Conservation (phyloP, 2,113 vertebrate species). For the Lasiurus borealis region DNA sequence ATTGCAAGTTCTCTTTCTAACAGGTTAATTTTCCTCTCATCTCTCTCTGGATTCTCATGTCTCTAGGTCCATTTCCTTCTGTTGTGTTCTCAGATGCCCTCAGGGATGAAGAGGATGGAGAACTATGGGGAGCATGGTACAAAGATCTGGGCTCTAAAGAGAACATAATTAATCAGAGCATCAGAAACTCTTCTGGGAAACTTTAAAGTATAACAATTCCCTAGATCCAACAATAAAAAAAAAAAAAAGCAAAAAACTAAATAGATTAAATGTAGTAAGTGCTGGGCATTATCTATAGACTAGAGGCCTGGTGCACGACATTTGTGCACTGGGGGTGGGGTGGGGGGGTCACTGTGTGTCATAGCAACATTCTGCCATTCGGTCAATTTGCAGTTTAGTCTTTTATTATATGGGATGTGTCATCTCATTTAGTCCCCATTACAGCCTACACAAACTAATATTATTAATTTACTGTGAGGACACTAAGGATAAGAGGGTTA, state of each 20-base stretch:
- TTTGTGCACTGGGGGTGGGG: no score
- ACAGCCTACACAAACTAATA: neutral
- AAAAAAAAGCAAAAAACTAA: neutral
- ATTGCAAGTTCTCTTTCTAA: neutral
- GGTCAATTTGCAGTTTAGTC: no score
- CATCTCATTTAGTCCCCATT: neutral
- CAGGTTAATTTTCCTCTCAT: neutral
- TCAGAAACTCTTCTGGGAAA: neutral
- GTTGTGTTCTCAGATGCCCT: neutral
- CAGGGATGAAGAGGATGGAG: neutral
- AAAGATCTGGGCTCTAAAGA: neutral
- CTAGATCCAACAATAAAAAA: neutral
- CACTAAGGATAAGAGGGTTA: neutral
- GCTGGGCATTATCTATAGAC: neutral
- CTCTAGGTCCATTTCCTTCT: neutral
- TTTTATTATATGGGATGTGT: no score
- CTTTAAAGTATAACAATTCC: neutral
- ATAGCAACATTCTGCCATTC: no score
- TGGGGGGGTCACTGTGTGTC: no score
- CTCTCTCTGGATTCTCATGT: neutral
- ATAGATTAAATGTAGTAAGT: neutral
- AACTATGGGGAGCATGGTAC: rapidly evolving
- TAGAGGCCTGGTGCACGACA: no score
- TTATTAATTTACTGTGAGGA: neutral
- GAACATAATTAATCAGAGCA: neutral